Conservation (phyloP, 2,113 vertebrate genomes). For the Eretmochelys imbricata region DNA sequence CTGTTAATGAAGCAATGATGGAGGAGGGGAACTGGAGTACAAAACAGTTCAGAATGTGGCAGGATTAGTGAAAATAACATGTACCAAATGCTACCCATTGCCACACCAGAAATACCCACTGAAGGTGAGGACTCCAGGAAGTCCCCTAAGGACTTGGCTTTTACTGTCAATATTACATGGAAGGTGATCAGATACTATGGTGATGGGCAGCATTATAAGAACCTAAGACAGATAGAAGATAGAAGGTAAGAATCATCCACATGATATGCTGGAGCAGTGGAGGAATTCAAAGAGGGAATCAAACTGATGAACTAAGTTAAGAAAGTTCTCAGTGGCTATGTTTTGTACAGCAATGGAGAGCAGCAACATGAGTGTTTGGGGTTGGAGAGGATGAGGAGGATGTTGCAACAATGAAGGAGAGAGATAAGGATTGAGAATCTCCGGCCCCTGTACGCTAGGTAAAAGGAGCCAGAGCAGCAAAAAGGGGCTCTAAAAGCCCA, state of each 20-base stretch:
- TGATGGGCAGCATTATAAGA: not conserved
- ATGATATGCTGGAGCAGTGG: not conserved
- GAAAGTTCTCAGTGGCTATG: not conserved
- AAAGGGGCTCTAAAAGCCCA: not conserved
- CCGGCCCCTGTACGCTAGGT: not conserved
- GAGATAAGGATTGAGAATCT: not conserved
- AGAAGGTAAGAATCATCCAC: not conserved
- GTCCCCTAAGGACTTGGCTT: not conserved
- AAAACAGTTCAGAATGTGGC: not conserved
- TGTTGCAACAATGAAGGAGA: not conserved
- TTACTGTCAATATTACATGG: accelerated
- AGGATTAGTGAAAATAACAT: not conserved
- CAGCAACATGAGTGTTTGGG: not conserved
- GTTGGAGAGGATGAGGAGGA: not conserved
- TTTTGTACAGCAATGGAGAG: not conserved
- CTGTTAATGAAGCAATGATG: accelerated
- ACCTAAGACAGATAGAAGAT: not conserved
- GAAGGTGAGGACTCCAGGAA: accelerated
- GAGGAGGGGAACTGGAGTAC: accelerated
- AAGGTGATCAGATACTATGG: not conserved
- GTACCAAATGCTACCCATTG: not conserved
- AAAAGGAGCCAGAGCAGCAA: not conserved
- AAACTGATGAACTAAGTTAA: not conserved
- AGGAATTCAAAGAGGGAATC: not conserved
- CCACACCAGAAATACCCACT: not conserved